Base-by-base conservation (phyloP, 2,797 vertebrate genomes). In the Delichon dasypus region DNA sequence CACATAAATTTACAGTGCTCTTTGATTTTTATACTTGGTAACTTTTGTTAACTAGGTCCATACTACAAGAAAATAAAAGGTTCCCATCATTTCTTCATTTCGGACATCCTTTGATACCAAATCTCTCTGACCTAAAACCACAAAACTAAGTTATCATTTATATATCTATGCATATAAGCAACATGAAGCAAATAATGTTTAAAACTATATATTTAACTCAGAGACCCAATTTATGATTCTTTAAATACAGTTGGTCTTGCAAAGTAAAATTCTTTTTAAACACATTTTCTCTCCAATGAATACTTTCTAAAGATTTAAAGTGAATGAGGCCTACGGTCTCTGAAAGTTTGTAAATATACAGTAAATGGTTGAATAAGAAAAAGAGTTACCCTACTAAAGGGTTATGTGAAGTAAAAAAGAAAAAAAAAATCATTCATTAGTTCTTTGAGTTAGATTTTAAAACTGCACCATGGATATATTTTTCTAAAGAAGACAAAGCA, bases 271-370 rank as follows among this genome's bases (percentile, higher is more conserved):
- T 13, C 9, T 57, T 76, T 83, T 89, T 16, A 89, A 93, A 86
- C 45, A 81, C 14, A 38, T 93, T 85, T 88, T 94, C 16, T 64
- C 55, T 84, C 72, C 73, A 94, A 32, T 74, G 62, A 60, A 17
- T 83, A 85, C 50, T 90, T 94, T 53, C 87, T 83, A 29, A 80
- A 58, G 44, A 38, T 61, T 68, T 88, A 87, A 65, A 93, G 32
- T 14, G 62, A 79, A 48, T 9, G 58, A 89, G 15, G 34, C 34
- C 61, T 53, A 60, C 90, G 58, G 26, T n/a, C 64, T 68, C 42
- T 10, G 18, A 85, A 68, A 14, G 10, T 54, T 90, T 88, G 55
- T 54, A 72, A 90, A 83, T 45, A 75, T 4, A 64, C 7, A 53
- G 32, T 36, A 79, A 85, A 36, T 71, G 17, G 23, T 0, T 16